Percentiles rank a stretch among this genome's conserved stretches.
Conservation (phyloP, 2,797 vertebrate species). For the Ctenopoma kingsleyae region DNA sequence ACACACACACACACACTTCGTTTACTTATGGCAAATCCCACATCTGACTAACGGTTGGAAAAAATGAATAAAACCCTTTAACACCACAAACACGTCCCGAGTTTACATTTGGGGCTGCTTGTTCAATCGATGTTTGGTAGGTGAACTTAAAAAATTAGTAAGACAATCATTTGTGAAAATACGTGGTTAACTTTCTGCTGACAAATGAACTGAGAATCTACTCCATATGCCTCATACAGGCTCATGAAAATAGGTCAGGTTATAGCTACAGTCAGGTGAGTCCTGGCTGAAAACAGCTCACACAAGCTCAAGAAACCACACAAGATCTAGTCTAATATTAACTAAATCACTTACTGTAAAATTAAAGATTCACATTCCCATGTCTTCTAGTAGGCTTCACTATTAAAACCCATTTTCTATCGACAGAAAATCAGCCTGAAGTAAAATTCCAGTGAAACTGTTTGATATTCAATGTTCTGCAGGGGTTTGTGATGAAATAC, state of each 20-base stretch:
- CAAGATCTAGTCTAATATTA: background rate
- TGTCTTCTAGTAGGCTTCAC: slow-evolving; percentile 1
- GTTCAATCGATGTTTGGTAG: slow-evolving; percentile 14
- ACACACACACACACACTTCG: background rate
- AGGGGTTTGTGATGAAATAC: slow-evolving; percentile 3
- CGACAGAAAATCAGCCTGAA: slow-evolving; percentile 7
- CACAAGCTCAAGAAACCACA: slow-evolving; percentile 10
- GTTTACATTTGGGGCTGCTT: background rate
- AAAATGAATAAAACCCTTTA: slow-evolving; percentile 18
- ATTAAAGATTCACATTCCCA: background rate
- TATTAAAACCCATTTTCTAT: background rate
- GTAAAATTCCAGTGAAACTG: background rate
- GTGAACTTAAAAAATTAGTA: slow-evolving; percentile 6
- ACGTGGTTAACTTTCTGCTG: background rate
- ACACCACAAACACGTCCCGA: slow-evolving; percentile 2
- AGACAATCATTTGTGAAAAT: background rate
- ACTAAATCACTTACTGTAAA: background rate
- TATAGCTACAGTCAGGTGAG: background rate
- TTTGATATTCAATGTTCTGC: slow-evolving; percentile 21
- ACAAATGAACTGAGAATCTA: background rate
- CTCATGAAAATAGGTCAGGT: background rate
- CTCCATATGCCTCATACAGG: background rate
- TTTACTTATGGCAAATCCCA: background rate
- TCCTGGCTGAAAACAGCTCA: background rate
- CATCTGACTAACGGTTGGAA: slow-evolving; percentile 20